phyloP scores from a whole-genome alignment of 2,888 invertebrate species.

The Harpalus rubripes region DNA sequence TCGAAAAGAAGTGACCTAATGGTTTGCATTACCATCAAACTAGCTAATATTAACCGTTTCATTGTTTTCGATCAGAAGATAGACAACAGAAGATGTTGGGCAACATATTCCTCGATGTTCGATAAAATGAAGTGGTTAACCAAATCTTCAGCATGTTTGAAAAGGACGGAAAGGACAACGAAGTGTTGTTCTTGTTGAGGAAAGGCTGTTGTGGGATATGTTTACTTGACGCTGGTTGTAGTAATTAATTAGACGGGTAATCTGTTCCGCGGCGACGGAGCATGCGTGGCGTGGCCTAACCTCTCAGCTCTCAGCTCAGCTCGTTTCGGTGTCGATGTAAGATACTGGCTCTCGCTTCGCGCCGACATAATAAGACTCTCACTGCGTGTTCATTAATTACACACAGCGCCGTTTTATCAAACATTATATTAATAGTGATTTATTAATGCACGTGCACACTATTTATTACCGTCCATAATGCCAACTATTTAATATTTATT shows the following conservation, averaged over 20 bases:
- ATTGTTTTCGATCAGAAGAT: no score
- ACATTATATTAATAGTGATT: constrained; percentile 67
- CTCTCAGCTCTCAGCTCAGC: background rate
- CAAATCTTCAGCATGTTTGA: no score
- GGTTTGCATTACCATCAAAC: no score
- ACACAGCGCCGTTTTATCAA: constrained; percentile 64
- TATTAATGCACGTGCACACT: constrained; percentile 66
- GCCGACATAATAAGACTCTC: constrained; percentile 63
- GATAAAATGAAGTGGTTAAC: no score
- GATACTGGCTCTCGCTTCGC: constrained; percentile 50
- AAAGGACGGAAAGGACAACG: background rate
- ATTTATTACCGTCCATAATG: constrained; percentile 64
- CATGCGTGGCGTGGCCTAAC: constrained; percentile 25
- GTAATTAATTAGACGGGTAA: constrained; percentile 59
- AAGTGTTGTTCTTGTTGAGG: background rate
- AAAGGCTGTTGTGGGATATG: background rate
- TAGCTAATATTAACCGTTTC: no score
- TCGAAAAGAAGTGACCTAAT: no score
- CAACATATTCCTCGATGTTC: no score
- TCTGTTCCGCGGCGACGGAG: constrained; percentile 44
- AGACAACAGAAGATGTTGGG: no score
- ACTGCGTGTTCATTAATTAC: constrained; percentile 66
- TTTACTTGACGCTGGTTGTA: constrained; percentile 11
- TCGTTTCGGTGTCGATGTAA: constrained; percentile 54
- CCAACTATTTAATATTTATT: constrained; percentile 66